Evolutionary conservation across 2,888 invertebrate genomes (phyloP).

Genomic region (Andrena chrysosceles): DNA sequence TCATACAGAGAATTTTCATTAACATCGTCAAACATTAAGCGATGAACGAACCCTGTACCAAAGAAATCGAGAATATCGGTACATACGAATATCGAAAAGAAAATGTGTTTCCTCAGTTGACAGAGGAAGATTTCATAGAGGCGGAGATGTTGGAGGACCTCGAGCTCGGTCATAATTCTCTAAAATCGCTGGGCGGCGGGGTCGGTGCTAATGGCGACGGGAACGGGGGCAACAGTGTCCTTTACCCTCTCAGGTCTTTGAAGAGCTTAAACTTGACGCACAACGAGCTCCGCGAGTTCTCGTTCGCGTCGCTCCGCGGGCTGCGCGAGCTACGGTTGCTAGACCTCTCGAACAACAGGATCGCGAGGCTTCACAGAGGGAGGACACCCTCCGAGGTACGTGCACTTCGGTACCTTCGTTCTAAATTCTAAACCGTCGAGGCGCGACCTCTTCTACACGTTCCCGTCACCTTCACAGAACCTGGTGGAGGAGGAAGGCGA

Average conservation of each 20-base stretch:
- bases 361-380: slow-evolving; percentile 85
- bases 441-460: not conserved
- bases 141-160: slow-evolving; percentile 89
- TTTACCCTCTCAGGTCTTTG: slow-evolving; percentile 89
- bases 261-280: slow-evolving; percentile 91
- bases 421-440: not conserved
- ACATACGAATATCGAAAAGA: not conserved
- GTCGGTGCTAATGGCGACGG: slow-evolving; percentile 73
- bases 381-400: slow-evolving; percentile 81
- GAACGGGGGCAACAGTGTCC: slow-evolving; percentile 87
- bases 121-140: slow-evolving; percentile 91
- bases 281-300: slow-evolving; percentile 91
- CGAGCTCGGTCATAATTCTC: slow-evolving; percentile 90
- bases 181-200: slow-evolving; percentile 86
- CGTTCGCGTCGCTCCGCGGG: slow-evolving; percentile 92
- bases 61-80: not conserved
- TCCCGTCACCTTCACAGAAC: slow-evolving; percentile 86
- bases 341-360: slow-evolving; percentile 92
- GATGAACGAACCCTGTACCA: too few species aligned
- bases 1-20: too few species aligned
- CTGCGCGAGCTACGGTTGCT: slow-evolving; percentile 89
- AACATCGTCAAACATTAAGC: too few species aligned
- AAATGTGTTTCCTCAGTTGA: slow-evolving; percentile 85
- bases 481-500: slow-evolving; percentile 90
- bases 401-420: not conserved